These are phyloP conservation scores for Lycocorax pyrrhopterus DNA, from an alignment of 2,113 vertebrate species.

Conservation along the genomic window DNA sequence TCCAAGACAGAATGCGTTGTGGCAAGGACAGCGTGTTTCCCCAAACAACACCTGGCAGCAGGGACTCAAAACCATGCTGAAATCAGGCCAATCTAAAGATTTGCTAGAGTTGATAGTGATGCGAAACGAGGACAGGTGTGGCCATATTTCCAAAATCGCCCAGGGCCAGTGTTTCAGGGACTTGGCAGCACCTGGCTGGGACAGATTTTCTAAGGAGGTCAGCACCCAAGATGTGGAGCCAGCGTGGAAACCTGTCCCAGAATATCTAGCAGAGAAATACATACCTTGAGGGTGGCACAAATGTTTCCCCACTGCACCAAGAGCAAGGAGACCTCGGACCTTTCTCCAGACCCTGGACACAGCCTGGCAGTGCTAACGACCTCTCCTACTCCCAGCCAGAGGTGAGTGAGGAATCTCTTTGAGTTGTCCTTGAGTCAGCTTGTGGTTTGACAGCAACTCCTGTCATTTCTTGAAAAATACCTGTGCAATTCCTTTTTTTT, in stretches of 20 bases:
- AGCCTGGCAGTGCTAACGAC: background rate
- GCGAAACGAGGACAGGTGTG: conserved; percentile 24
- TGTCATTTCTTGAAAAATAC: background rate
- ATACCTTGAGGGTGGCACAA: background rate
- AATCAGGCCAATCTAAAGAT: conserved; percentile 9
- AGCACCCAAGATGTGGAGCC: background rate
- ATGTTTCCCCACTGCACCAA: background rate
- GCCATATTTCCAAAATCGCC: background rate
- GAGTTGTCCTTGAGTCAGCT: background rate
- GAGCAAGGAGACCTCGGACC: background rate
- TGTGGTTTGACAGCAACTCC: background rate
- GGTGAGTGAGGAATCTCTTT: background rate
- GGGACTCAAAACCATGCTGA: conserved; percentile 31
- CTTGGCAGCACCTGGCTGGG: background rate
- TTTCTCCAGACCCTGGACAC: background rate
- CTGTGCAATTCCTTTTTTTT: background rate
- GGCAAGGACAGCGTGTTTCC: background rate
- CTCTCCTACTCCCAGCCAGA: background rate
- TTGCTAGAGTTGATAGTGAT: background rate
- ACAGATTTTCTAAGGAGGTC: conserved; percentile 34
- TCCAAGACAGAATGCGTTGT: background rate
- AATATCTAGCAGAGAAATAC: background rate
- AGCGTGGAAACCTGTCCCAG: background rate
- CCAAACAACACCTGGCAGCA: conserved; percentile 48
- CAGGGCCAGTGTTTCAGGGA: conserved; percentile 20